phyloP scores from a whole-genome alignment of 2,113 vertebrate species.

The Apodemus sylvaticus region DNA sequence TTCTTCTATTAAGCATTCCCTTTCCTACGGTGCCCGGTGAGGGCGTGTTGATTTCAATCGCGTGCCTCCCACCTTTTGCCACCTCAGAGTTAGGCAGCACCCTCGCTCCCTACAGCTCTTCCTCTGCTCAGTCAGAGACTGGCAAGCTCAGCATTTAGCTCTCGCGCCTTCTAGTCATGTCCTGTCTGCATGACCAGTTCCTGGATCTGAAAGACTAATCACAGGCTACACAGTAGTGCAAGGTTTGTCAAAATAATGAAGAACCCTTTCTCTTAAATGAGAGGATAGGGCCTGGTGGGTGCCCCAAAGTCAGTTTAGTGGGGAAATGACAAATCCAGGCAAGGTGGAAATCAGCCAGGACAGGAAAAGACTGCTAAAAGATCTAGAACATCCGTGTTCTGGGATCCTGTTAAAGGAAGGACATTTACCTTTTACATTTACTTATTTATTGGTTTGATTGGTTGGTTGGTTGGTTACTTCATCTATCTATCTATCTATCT shows the following conservation, averaged over 20 bases:
- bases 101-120: slow-evolving; percentile 10
- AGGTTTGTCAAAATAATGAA: background rate
- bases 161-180: background rate
- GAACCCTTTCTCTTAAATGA: background rate
- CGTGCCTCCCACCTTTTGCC: background rate
- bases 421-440: background rate
- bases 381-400: background rate
- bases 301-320: background rate
- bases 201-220: background rate
- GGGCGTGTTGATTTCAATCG: background rate
- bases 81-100: background rate
- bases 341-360: background rate
- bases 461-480: no score
- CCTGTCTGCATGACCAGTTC: background rate
- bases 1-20: background rate
- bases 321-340: background rate
- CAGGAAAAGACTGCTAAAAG: background rate
- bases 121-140: slow-evolving; percentile 4
- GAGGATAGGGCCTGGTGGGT: no score
- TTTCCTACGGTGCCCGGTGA: background rate
- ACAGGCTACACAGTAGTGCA: background rate
- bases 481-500: no score
- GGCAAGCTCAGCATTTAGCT: background rate
- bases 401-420: background rate
- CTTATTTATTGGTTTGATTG: background rate